These are phyloP conservation scores for Ornithoptera alexandrae DNA, from an alignment of 2,888 invertebrate species.

Conservation along the genomic window DNA sequence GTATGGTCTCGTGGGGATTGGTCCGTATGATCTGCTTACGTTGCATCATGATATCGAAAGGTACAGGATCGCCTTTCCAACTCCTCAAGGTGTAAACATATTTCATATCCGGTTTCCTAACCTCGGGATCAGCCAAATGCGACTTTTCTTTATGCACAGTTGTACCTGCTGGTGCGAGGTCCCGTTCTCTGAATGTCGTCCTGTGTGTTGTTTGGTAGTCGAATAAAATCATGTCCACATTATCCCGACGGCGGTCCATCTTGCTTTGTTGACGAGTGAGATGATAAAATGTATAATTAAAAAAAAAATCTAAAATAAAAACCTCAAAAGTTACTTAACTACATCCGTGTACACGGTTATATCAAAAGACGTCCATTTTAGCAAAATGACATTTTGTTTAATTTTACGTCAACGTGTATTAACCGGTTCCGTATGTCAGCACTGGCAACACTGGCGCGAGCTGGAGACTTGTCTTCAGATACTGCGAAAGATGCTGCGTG, in stretches of 20 bases:
- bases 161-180: constrained; percentile 29
- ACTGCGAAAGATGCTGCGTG: no score
- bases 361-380: no score
- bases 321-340: no score
- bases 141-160: constrained; percentile 38
- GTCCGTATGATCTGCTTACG: constrained; percentile 42
- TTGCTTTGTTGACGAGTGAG: neutral
- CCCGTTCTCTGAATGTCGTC: constrained; percentile 37
- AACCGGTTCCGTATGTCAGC: no score
- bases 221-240: constrained; percentile 41
- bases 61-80: constrained; percentile 39
- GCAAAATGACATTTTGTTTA: no score
- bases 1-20: constrained; percentile 35
- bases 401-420: no score
- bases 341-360: no score
- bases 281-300: no score
- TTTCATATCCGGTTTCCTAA: constrained; percentile 37
- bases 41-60: constrained; percentile 40
- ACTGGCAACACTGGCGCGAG: no score
- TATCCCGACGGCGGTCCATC: constrained; percentile 2
- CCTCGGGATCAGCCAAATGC: constrained; percentile 22
- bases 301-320: no score
- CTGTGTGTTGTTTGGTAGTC: constrained; percentile 40
- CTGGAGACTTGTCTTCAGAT: no score
- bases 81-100: constrained; percentile 42